Conservation (phyloP, 1,140 invertebrate genomes). For the Lutraria rhynchaena region DNA sequence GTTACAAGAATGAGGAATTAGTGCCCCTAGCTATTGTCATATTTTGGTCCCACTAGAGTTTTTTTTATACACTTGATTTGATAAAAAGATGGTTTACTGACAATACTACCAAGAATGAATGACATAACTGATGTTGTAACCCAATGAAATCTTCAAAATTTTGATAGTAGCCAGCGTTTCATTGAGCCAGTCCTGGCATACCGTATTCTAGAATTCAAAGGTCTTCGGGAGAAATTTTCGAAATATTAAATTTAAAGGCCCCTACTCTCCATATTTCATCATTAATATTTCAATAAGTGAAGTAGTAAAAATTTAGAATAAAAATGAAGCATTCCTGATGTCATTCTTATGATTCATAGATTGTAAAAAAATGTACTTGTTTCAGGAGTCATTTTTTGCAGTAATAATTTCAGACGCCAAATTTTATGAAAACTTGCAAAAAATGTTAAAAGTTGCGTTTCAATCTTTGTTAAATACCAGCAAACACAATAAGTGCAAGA, state of each 20-base stretch:
- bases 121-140: conserved; percentile 17
- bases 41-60: conserved; percentile 26
- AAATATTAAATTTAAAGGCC: conserved; percentile 12
- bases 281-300: too few species aligned
- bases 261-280: neutral
- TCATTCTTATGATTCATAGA: too few species aligned
- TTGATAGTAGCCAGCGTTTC: conserved; percentile 8
- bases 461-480: too few species aligned
- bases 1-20: conserved; percentile 28
- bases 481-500: too few species aligned
- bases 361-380: too few species aligned
- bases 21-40: conserved; percentile 33
- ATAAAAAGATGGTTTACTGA: conserved; percentile 31
- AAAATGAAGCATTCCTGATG: too few species aligned
- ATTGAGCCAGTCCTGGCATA: neutral
- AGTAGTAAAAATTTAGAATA: too few species aligned
- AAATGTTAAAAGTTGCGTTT: too few species aligned
- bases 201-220: neutral
- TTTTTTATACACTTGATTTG: conserved; percentile 24
- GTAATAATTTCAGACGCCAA: too few species aligned
- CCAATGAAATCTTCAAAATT: conserved; percentile 7
- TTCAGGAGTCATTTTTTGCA: too few species aligned
- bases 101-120: neutral
- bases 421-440: too few species aligned
- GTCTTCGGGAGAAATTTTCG: neutral